Conservation (phyloP, 2,797 vertebrate species). For the Acrossocheilus fasciatus region DNA sequence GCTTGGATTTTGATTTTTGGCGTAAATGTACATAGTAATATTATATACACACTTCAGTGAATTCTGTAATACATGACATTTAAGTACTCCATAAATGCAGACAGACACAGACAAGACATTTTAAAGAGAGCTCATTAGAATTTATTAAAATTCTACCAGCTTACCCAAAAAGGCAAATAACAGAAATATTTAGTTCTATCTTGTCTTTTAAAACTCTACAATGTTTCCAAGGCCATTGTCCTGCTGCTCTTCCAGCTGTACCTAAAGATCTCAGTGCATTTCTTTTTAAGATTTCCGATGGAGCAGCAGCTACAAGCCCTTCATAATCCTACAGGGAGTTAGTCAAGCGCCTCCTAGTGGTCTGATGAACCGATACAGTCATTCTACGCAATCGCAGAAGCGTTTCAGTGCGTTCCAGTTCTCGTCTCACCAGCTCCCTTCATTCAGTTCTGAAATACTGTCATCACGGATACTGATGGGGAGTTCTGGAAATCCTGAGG, state of each 20-base stretch:
- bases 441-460: conserved; percentile 18
- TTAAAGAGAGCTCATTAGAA: conserved; percentile 74
- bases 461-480: not conserved
- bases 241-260: conserved; percentile 61
- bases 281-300: conserved; percentile 34
- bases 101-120: not conserved
- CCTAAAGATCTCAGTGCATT: conserved; percentile 63
- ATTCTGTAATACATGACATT: not conserved
- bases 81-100: not conserved
- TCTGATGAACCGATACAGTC: conserved; percentile 38
- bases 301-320: conserved; percentile 39
- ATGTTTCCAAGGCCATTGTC: conserved; percentile 63
- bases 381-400: conserved; percentile 26
- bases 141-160: conserved; percentile 84
- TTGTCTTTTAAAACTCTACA: conserved; percentile 76
- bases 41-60: not conserved
- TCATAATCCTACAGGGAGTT: conserved; percentile 34
- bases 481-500: conserved; percentile 51
- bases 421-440: not conserved
- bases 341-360: conserved; percentile 61
- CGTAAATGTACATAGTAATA: not conserved
- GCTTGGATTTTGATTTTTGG: not conserved
- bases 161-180: conserved; percentile 82
- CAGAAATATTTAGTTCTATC: conserved; percentile 80
- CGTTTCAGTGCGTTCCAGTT: conserved; percentile 36